These are phyloP conservation scores for Dolomedes plantarius DNA, from an alignment of 2,888 invertebrate genomes.

Conservation along the genomic window DNA sequence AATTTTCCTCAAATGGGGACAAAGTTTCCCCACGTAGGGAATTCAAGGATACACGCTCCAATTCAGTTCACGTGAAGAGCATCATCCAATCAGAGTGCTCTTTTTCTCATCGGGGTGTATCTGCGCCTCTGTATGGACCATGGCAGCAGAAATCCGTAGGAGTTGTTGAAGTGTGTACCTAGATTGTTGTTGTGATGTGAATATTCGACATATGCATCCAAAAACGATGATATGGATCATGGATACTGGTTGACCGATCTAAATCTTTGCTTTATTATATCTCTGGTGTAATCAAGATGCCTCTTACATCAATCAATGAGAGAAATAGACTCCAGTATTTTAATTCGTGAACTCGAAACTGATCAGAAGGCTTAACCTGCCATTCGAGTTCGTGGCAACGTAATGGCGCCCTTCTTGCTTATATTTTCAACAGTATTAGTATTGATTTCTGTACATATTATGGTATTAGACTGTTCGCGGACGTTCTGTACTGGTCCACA, in stretches of 20 bases:
- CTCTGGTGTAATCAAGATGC: slow-evolving; percentile 24
- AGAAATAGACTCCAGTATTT: slow-evolving; percentile 1
- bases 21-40: slow-evolving; percentile 27
- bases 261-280: not conserved
- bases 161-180: slow-evolving; percentile 16
- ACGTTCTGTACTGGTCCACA: slow-evolving; percentile 27
- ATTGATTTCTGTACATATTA: slow-evolving; percentile 58
- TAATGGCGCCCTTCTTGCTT: slow-evolving; percentile 67
- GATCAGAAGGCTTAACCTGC: slow-evolving; percentile 54
- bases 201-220: not conserved
- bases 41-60: slow-evolving; percentile 32
- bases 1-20: not conserved
- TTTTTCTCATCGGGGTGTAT: slow-evolving; percentile 1
- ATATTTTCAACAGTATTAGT: slow-evolving; percentile 65
- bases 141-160: slow-evolving; percentile 44
- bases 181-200: not conserved
- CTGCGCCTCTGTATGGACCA: slow-evolving; percentile 42
- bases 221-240: slow-evolving; percentile 49
- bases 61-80: slow-evolving; percentile 38
- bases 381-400: slow-evolving; percentile 63
- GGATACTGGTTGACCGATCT: slow-evolving; percentile 46
- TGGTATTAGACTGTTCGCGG: slow-evolving; percentile 41
- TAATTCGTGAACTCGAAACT: slow-evolving; percentile 16
- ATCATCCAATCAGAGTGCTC: slow-evolving; percentile 17
- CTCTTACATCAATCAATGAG: not conserved